Evolutionary conservation across 2,113 vertebrate species (phyloP).

Genomic region (Garra rufa): DNA sequence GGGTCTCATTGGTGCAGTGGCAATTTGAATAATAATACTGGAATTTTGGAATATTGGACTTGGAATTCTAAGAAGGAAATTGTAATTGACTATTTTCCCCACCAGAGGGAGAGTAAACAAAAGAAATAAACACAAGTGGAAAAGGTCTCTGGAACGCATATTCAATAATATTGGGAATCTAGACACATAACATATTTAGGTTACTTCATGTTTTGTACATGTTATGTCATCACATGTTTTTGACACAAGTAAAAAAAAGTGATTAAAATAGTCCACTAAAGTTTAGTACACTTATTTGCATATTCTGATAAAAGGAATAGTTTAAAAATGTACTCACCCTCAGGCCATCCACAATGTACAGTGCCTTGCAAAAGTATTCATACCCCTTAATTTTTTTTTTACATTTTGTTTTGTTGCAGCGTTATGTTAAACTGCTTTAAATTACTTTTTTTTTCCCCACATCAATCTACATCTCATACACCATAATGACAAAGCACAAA

Average conservation of each 20-base stretch:
- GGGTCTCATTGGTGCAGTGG: slow-evolving; percentile 15
- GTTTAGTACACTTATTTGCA: neutral
- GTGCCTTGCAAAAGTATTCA: no score
- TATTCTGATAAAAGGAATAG: neutral
- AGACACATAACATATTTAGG: neutral
- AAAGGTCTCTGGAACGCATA: neutral
- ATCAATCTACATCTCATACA: no score
- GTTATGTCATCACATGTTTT: neutral
- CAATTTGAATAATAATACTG: slow-evolving; percentile 25
- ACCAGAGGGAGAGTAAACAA: slow-evolving; percentile 22
- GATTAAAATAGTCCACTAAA: neutral
- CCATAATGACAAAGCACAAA: no score
- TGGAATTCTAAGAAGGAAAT: neutral
- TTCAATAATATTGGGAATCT: neutral
- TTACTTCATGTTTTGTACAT: neutral
- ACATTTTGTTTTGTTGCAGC: no score
- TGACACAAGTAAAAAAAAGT: neutral
- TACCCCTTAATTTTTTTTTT: no score
- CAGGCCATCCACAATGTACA: no score
- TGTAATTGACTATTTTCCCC: neutral
- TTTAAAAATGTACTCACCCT: no score
- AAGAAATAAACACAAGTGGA: neutral
- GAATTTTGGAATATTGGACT: neutral
- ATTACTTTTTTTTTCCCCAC: no score
- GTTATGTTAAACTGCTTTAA: no score